Evolutionary conservation across 1,140 invertebrate species (phyloP).

Genomic region (Hetaerina americana): DNA sequence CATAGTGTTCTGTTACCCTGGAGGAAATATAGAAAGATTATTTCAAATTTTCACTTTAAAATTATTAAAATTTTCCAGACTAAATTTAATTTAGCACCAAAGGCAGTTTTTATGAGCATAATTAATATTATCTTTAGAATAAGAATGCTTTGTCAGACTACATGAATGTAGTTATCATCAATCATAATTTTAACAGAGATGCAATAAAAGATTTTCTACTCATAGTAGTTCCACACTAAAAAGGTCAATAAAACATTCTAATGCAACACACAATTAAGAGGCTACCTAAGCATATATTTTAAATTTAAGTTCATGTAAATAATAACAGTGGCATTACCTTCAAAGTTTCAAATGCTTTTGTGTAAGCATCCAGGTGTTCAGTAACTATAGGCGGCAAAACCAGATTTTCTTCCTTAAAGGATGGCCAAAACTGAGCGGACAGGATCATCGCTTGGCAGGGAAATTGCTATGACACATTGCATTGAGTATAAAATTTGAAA

Average conservation of each 20-base stretch:
- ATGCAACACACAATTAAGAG: no score
- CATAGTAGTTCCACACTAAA: neutral
- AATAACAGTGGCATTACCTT: conserved; percentile 38
- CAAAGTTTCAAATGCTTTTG: conserved; percentile 79
- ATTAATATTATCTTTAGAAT: no score
- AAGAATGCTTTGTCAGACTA: no score
- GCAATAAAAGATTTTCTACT: neutral
- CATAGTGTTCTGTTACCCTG: conserved; percentile 76
- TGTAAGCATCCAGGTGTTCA: conserved; percentile 72
- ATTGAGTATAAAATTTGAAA: no score
- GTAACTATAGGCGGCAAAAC: conserved; percentile 71
- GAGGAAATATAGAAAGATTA: conserved; percentile 10
- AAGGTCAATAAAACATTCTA: no score
- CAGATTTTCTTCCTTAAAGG: conserved; percentile 87
- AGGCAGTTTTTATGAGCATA: no score
- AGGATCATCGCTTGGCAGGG: conserved; percentile 73
- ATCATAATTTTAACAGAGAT: no score
- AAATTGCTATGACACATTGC: conserved; percentile 45
- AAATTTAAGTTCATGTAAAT: neutral
- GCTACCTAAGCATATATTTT: neutral
- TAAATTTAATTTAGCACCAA: no score
- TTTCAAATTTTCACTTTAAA: no score
- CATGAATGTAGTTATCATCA: no score
- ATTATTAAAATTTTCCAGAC: no score
- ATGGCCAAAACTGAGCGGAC: conserved; percentile 98